phyloP scores from a whole-genome alignment of 2,113 vertebrate species.

The Semicossyphus pulcher region DNA sequence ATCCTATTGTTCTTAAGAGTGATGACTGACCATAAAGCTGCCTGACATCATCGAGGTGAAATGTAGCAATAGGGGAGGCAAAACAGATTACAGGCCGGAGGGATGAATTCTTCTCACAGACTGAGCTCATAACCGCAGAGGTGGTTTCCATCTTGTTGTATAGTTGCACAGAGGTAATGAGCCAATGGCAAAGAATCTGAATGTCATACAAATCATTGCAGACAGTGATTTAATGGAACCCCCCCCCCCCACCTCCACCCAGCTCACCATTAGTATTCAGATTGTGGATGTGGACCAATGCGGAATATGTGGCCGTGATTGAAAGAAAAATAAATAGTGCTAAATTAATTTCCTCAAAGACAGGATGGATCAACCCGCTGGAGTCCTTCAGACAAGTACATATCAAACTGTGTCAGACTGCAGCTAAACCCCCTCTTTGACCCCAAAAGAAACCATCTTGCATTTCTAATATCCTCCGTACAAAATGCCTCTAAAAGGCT shows the following conservation, averaged over 20 bases:
- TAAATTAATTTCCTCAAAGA: slow-evolving; percentile 21
- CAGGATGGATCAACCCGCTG: slow-evolving; percentile 4
- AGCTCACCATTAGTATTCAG: neutral
- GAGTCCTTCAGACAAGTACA: neutral
- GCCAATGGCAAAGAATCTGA: slow-evolving; percentile 18
- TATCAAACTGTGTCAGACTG: too few species aligned
- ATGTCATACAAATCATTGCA: slow-evolving; percentile 39
- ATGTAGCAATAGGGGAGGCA: slow-evolving; percentile 55
- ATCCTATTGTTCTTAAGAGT: slow-evolving; percentile 76
- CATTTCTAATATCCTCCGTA: too few species aligned
- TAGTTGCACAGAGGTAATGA: slow-evolving; percentile 28
- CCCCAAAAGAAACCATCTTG: too few species aligned
- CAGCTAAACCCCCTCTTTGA: too few species aligned
- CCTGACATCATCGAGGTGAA: slow-evolving; percentile 72
- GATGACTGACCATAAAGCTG: slow-evolving; percentile 74
- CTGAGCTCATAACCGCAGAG: slow-evolving; percentile 20
- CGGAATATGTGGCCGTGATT: neutral
- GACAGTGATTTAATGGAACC: slow-evolving; percentile 44
- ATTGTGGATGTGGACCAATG: neutral
- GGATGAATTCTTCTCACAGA: slow-evolving; percentile 48
- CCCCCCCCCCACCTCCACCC: neutral
- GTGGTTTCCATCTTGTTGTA: slow-evolving; percentile 17
- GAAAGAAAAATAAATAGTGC: neutral
- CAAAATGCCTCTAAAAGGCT: too few species aligned
- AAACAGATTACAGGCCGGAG: slow-evolving; percentile 56